phyloP scores from a whole-genome alignment of 1,140 invertebrate genomes.

The Mesaphorura yosii region DNA sequence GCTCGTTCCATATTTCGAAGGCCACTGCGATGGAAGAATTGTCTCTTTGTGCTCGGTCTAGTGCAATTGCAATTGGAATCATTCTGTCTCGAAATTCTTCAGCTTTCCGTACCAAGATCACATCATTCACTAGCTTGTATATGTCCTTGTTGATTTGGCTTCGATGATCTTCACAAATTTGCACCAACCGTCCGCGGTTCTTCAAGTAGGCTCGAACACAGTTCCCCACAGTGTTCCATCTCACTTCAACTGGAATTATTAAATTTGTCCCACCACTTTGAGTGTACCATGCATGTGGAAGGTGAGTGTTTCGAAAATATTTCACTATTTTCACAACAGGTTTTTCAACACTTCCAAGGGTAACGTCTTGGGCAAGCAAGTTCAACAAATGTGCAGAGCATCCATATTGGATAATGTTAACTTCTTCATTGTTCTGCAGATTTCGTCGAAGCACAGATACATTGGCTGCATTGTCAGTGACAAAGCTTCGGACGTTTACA shows the following conservation, averaged over 20 bases:
- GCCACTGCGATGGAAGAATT: not conserved
- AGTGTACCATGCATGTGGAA: not conserved
- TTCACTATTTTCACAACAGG: not conserved
- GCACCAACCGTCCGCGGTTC: not conserved
- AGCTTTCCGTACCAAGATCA: not conserved
- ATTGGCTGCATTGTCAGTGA: not conserved
- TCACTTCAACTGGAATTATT: not conserved
- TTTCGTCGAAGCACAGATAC: not conserved
- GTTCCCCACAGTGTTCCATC: not conserved
- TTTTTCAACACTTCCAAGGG: not conserved
- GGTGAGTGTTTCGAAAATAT: not conserved
- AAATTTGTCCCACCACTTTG: not conserved
- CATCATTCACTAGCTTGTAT: not conserved
- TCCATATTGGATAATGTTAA: not conserved
- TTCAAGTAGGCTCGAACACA: not conserved
- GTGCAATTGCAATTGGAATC: not conserved
- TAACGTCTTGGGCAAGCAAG: not conserved
- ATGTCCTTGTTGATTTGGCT: not conserved
- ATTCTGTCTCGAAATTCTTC: not conserved
- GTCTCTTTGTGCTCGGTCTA: not conserved
- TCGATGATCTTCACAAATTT: slow-evolving; percentile 3
- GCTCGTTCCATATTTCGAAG: not conserved
- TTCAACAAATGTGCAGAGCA: not conserved
- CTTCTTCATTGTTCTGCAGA: not conserved
- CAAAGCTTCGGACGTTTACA: not conserved